Conservation (phyloP, 2,888 invertebrate species). For the Mylabris sibirica region DNA sequence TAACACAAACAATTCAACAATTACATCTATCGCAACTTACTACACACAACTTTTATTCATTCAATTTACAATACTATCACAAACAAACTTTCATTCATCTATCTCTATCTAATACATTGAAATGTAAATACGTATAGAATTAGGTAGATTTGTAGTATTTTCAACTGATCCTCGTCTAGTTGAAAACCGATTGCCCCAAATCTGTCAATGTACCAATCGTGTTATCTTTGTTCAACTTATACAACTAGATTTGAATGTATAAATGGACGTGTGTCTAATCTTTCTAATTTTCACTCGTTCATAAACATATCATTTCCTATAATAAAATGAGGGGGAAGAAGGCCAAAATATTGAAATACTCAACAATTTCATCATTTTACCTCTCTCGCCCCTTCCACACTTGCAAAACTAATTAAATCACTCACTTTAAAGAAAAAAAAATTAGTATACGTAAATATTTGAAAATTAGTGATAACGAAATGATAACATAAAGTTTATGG, state of each 20-base stretch:
- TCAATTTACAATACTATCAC: slow-evolving; percentile 43
- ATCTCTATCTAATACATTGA: slow-evolving; percentile 42
- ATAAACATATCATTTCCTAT: slow-evolving; percentile 37
- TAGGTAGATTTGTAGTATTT: background rate
- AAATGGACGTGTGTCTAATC: slow-evolving; percentile 17
- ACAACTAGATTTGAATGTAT: slow-evolving; percentile 14
- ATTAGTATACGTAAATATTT: background rate
- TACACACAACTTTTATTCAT: slow-evolving; percentile 50
- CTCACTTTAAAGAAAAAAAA: no score
- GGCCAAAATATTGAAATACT: background rate
- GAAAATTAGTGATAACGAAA: background rate
- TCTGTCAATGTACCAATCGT: background rate
- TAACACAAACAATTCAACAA: slow-evolving; percentile 24
- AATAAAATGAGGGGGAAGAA: slow-evolving; percentile 24
- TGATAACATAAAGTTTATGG: no score
- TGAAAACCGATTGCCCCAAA: slow-evolving; percentile 9
- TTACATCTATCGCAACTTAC: slow-evolving; percentile 37
- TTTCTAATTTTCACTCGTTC: slow-evolving; percentile 34
- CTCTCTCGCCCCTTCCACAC: background rate
- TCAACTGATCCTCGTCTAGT: background rate
- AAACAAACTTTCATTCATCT: slow-evolving; percentile 37
- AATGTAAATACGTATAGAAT: slow-evolving; percentile 37
- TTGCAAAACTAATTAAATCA: no score
- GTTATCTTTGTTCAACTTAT: slow-evolving; percentile 34
- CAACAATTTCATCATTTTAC: no score